phyloP scores from a whole-genome alignment of 1,140 invertebrate species.

The Seison nebaliae region DNA sequence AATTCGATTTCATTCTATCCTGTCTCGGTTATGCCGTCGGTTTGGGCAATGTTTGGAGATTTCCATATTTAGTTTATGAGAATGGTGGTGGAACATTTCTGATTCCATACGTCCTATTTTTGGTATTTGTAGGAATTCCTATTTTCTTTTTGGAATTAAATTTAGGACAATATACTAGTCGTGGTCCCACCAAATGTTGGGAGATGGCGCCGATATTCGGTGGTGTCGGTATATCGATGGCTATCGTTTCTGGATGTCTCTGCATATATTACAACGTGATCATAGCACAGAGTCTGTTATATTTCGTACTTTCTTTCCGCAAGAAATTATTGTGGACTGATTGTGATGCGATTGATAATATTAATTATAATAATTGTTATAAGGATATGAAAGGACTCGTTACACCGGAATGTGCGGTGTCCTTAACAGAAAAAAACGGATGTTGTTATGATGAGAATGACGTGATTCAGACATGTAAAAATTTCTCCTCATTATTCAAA shows the following conservation, averaged over 20 bases:
- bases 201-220: constrained; percentile 27
- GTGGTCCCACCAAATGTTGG: constrained; percentile 28
- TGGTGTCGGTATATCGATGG: constrained; percentile 14
- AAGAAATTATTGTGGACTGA: constrained; percentile 54
- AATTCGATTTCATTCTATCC: constrained; percentile 20
- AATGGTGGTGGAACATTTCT: constrained; percentile 30
- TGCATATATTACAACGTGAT: constrained; percentile 55
- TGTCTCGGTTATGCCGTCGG: constrained; percentile 53
- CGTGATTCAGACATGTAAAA: constrained; percentile 30
- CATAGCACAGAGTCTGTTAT: constrained; percentile 67
- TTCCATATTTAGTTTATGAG: constrained; percentile 22
- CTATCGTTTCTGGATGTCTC: constrained; percentile 11
- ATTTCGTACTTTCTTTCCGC: constrained; percentile 59
- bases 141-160: constrained; percentile 32
- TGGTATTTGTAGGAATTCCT: constrained; percentile 33
- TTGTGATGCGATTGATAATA: constrained; percentile 49
- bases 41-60: constrained; percentile 64
- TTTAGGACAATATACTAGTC: constrained; percentile 28
- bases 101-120: constrained; percentile 34
- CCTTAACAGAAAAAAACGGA: constrained; percentile 4
- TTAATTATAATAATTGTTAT: background rate
- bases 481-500: background rate
- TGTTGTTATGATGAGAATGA: constrained; percentile 6
- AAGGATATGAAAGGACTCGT: background rate
- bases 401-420: constrained; percentile 3